Evolutionary conservation across 2,888 invertebrate species (phyloP), one percentile per base, ranked within the genome.

Genomic region (Acanthosepion lycidas): DNA sequence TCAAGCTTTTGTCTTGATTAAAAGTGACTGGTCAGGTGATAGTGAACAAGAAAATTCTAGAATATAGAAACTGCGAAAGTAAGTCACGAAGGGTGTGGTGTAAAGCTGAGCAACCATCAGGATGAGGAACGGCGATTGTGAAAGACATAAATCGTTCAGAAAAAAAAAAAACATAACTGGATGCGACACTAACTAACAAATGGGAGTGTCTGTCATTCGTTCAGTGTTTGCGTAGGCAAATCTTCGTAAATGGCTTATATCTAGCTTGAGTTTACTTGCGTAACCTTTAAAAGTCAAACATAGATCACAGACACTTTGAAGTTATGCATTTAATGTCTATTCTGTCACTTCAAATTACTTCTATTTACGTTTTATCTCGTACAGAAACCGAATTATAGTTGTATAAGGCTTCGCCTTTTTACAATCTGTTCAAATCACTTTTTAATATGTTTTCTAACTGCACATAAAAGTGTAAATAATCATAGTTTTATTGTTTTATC

Each of bases 281-380:
- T 78, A 78, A 78, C 78, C 78, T 78, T 78, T 78, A 78, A n/a
- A 78, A 78, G 78, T 78, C 78, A 78, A 78, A 78, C 78, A 78
- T n/a, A 78, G n/a, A 78, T 78, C 78, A n/a, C 78, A 78, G 15
- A 78, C 78, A 15, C 78, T 78, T 78, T 78, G 78, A 78, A 33
- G 78, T 78, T 78, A 33, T n/a, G 78, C 78, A n/a, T 78, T n/a
- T n/a, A 78, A 78, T 33, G 15, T 78, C 78, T 78, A 9, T 12
- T 23, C 59, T 59, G 59, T 59, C 59, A 59, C 59, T n/a, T 78
- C 15, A 78, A 78, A 78, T 78, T 78, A 78, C n/a, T 33, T 78
- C n/a, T n/a, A 15, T n/a, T 12, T 9, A 78, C n/a, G 78, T 78
- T 33, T 78, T 78, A n/a, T 78, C 78, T n/a, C 23, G n/a, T 15